These are phyloP conservation scores for Hemicrepidius hirtus DNA, from an alignment of 2,888 invertebrate species.

Conservation along the genomic window DNA sequence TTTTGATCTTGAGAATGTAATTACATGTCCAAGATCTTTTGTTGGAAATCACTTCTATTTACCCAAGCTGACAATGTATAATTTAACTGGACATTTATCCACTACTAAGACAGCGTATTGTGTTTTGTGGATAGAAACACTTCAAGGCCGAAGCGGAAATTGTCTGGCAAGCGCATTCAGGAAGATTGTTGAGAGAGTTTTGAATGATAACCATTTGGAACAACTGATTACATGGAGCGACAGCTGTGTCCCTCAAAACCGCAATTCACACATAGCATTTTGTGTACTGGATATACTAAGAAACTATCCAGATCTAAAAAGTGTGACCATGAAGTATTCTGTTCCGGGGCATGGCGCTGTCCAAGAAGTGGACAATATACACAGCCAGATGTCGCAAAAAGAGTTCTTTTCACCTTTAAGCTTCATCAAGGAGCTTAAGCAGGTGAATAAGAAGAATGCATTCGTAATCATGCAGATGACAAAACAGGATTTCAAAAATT, in stretches of 20 bases:
- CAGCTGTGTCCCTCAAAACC: constrained; percentile 52
- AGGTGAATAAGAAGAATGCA: constrained; percentile 48
- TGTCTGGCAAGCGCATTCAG: constrained; percentile 51
- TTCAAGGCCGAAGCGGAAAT: constrained; percentile 53
- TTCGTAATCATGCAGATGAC: constrained; percentile 48
- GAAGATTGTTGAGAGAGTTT: constrained; percentile 52
- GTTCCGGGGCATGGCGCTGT: constrained; percentile 58
- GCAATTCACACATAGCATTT: constrained; percentile 55
- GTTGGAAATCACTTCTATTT: constrained; percentile 50
- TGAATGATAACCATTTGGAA: constrained; percentile 47
- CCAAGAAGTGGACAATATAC: constrained; percentile 57
- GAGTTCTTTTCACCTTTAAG: constrained; percentile 53
- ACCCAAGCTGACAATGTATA: constrained; percentile 51
- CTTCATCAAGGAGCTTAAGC: constrained; percentile 47
- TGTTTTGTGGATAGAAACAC: constrained; percentile 52
- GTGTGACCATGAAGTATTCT: constrained; percentile 52
- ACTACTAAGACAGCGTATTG: constrained; percentile 51
- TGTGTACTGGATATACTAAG: constrained; percentile 53
- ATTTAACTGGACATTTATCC: constrained; percentile 52
- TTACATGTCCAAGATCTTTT: constrained; percentile 50
- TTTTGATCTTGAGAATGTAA: constrained; percentile 54
- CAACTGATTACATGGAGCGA: constrained; percentile 58
- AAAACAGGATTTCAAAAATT: constrained; percentile 46
- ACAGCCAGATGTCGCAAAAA: constrained; percentile 51
- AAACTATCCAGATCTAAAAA: constrained; percentile 44